Evolutionary conservation across 2,888 invertebrate genomes (phyloP), one percentile per base, ranked within the genome.

Genomic region (Aplocera efformata): DNA sequence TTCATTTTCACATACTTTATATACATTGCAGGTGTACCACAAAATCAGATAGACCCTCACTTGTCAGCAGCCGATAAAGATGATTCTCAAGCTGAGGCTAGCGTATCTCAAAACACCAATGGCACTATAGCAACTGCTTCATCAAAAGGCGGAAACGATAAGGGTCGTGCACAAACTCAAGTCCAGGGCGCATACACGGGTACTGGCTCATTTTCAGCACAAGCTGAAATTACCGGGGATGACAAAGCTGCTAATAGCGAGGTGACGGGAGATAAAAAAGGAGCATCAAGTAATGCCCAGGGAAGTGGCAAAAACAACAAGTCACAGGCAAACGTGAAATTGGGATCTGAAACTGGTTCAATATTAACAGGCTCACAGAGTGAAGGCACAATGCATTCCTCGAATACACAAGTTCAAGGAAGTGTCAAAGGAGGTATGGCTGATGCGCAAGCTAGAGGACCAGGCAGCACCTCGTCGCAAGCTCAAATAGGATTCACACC

Each of bases 401-500:
- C 93, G 0, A 92, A 92, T 67, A 91, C 92, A 3, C 92, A 94
- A 86, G 94, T 96, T 0, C 93, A 94, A 80, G 95, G 95, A 1
- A 93, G 94, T 49, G 90, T 92, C 20, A 94, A 93, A 74, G 96
- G 96, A 9, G 96, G 96, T 3, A 90, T 95, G 88, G 95, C 96
- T 1, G 95, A 96, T 70, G 94, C 96, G 0, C 95, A 96, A 83
- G 94, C 96, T 0, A 92, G 92, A 60, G 96, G 95, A 0, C 93
- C 94, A 1, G 96, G 95, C 3, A 94, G 93, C 60, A 95, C 96
- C 1, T 95, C 94, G 0, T 96, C 95, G 21, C 96, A 96, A 82
- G 96, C 96, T 1, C 96, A 96, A 80, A 95, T 96, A 45, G 96
- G 95, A 1, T 96, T 96, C 65, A 92, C 92, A 34, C 96, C 96